A percentile compares a stretch with the other conserved stretches of the same genome.
Evolutionary conservation across 2,888 invertebrate species (phyloP).

Genomic region (Bedellia somnulentella): DNA sequence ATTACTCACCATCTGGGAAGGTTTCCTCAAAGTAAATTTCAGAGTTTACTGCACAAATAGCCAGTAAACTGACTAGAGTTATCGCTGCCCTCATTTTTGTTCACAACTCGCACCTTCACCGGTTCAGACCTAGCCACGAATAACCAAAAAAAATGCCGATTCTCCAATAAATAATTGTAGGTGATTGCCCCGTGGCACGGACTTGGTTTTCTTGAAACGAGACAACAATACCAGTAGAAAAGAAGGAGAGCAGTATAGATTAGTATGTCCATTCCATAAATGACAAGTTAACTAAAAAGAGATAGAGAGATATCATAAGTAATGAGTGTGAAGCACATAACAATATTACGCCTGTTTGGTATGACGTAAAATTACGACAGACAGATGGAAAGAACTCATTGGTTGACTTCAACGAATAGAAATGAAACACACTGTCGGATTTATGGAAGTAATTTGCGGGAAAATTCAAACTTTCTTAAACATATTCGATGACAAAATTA

Average conservation of each 20-base stretch:
- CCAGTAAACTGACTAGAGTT: slow-evolving; percentile 61
- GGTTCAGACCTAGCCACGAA: slow-evolving; percentile 52
- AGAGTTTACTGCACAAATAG: slow-evolving; percentile 63
- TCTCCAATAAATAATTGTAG: slow-evolving; percentile 37
- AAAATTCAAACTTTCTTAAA: slow-evolving; percentile 13
- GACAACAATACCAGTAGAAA: slow-evolving; percentile 9
- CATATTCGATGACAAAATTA: no score
- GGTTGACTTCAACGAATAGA: slow-evolving; percentile 51
- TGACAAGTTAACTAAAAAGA: slow-evolving; percentile 28
- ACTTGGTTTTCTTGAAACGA: slow-evolving; percentile 21
- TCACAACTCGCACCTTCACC: slow-evolving; percentile 31
- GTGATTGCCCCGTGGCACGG: slow-evolving; percentile 21
- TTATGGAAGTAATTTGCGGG: slow-evolving; percentile 13
- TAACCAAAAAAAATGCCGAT: slow-evolving; percentile 42
- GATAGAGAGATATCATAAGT: no score
- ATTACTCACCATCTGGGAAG: slow-evolving; percentile 75
- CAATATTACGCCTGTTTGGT: no score
- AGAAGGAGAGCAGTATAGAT: slow-evolving; percentile 23
- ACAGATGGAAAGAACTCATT: slow-evolving; percentile 73
- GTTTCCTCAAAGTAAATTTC: slow-evolving; percentile 80
- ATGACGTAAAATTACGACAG: slow-evolving; percentile 47
- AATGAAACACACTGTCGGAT: slow-evolving; percentile 40
- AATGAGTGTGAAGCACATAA: no score
- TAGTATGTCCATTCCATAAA: slow-evolving; percentile 17
- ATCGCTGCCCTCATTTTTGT: slow-evolving; percentile 60